Conservation (phyloP, 2,888 invertebrate species). For the Periphyllus acericola region DNA sequence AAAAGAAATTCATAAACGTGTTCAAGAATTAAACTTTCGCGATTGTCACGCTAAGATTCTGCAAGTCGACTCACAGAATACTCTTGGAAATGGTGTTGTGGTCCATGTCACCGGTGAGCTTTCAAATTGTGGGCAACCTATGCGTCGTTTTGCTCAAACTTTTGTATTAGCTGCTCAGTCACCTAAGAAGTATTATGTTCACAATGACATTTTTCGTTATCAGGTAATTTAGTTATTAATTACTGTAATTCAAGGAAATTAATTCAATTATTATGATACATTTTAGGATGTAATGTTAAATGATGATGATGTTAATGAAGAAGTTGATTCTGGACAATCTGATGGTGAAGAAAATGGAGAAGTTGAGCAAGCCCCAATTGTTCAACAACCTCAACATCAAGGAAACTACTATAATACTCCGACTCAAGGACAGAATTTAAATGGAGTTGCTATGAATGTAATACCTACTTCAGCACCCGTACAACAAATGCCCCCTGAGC, state of each 20-base stretch:
- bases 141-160: constrained; percentile 98
- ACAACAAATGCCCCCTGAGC: constrained; percentile 55
- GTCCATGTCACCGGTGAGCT: constrained; percentile 98
- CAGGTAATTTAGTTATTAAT: constrained; percentile 72
- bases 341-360: constrained; percentile 76
- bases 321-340: constrained; percentile 71
- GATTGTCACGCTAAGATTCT: constrained; percentile 98
- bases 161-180: constrained; percentile 95
- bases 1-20: constrained; percentile 94
- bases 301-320: constrained; percentile 72
- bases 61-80: constrained; percentile 95
- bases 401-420: constrained; percentile 51
- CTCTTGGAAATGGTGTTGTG: constrained; percentile 92
- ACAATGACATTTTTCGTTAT: constrained; percentile 98
- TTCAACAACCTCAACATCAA: constrained; percentile 61
- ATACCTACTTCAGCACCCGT: constrained; percentile 41
- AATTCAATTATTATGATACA: background rate
- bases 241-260: background rate
- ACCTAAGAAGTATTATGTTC: constrained; percentile 97
- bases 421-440: constrained; percentile 54
- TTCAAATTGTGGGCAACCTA: constrained; percentile 94
- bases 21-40: constrained; percentile 92
- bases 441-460: constrained; percentile 52
- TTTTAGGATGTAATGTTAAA: constrained; percentile 72
- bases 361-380: constrained; percentile 65